Conservation (phyloP, 2,888 invertebrate genomes). For the Rhagophthalmus giganteus region DNA sequence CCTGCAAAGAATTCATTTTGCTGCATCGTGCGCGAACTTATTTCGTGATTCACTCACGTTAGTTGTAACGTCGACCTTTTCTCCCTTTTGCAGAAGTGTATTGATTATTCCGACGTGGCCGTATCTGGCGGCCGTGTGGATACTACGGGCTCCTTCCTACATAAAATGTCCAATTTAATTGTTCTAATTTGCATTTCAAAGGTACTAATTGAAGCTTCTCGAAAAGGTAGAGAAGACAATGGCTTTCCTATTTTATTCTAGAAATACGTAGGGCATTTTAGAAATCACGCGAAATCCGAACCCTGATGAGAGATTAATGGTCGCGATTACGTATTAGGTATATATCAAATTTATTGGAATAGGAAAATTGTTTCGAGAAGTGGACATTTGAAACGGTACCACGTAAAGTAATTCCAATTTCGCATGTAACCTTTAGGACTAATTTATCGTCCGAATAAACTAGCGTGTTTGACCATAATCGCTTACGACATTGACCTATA, state of each 20-base stretch:
- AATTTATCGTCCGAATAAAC: not conserved
- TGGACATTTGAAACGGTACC: no score
- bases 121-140: conserved; percentile 95
- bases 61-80: conserved; percentile 93
- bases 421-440: conserved; percentile 9
- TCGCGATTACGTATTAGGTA: not conserved
- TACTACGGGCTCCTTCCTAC: conserved; percentile 91
- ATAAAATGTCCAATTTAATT: conserved; percentile 35
- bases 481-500: not conserved
- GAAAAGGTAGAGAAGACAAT: no score
- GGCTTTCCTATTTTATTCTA: no score
- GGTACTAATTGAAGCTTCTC: no score
- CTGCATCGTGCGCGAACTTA: conserved; percentile 10
- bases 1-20: conserved; percentile 60
- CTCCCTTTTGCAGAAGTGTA: conserved; percentile 92
- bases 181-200: not conserved
- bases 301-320: conserved; percentile 10
- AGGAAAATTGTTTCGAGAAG: no score
- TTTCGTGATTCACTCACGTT: conserved; percentile 67
- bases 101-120: conserved; percentile 98
- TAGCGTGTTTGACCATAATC: conserved; percentile 4
- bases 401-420: conserved; percentile 7
- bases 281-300: conserved; percentile 16
- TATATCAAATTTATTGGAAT: not conserved
- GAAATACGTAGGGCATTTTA: no score